Conservation (phyloP, 2,888 invertebrate genomes). For the Stenodera caucasica region DNA sequence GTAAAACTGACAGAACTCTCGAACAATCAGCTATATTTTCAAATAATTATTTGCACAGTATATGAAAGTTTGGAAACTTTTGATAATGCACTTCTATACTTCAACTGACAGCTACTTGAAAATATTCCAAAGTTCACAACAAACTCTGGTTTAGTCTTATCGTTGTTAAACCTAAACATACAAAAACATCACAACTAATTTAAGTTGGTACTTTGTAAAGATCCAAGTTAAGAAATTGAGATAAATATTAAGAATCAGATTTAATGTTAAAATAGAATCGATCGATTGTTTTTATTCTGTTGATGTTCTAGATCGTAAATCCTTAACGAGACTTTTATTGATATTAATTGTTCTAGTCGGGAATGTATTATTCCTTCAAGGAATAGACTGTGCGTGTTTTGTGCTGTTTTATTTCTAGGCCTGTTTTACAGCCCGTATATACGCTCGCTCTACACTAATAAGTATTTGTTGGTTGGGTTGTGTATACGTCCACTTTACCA, state of each 20-base stretch:
- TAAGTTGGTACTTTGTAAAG: neutral
- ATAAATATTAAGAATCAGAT: neutral
- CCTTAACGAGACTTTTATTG: conserved; percentile 41
- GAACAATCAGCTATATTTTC: neutral
- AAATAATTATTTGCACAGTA: neutral
- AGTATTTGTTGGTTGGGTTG: conserved; percentile 24
- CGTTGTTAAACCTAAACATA: neutral
- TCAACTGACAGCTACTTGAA: neutral
- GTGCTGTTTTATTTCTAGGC: conserved; percentile 27
- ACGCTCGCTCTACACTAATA: conserved; percentile 14
- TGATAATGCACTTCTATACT: neutral
- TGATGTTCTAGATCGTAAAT: conserved; percentile 28
- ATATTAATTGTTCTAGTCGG: conserved; percentile 39
- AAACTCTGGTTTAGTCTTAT: neutral
- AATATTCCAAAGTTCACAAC: neutral
- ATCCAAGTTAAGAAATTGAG: neutral
- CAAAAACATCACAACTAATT: neutral
- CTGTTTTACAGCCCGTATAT: conserved; percentile 10
- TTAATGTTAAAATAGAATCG: neutral
- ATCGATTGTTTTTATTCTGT: conserved; percentile 2
- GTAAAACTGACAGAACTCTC: neutral
- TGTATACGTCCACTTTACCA: conserved; percentile 12
- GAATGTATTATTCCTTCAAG: conserved; percentile 34
- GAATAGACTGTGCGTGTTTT: conserved; percentile 38
- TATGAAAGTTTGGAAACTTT: neutral